These are phyloP conservation scores for Neoaliturus tenellus DNA, from an alignment of 2,888 invertebrate genomes.

Conservation along the genomic window DNA sequence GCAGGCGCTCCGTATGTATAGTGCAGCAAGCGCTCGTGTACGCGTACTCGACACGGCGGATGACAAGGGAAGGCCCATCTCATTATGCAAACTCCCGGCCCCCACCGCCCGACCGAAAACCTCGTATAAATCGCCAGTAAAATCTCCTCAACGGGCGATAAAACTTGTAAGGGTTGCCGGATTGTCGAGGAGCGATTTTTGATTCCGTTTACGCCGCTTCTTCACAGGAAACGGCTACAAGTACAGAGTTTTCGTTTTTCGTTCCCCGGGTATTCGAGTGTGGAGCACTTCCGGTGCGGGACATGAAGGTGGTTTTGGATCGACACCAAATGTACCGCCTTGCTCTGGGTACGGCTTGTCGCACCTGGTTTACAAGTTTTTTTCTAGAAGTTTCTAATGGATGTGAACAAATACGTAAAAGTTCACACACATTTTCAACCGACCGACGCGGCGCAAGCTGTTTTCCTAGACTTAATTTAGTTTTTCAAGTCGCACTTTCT, in stretches of 20 bases:
- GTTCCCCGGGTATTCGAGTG: too few species aligned
- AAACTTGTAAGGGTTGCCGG: conserved; percentile 58
- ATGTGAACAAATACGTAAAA: background rate
- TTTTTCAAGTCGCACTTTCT: too few species aligned
- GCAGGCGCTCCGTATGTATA: background rate
- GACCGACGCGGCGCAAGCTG: too few species aligned
- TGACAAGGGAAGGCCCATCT: conserved; percentile 62
- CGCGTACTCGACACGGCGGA: background rate
- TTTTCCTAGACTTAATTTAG: too few species aligned
- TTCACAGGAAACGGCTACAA: background rate
- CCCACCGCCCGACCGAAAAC: conserved; percentile 70
- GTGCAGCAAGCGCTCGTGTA: background rate
- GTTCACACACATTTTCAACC: too few species aligned
- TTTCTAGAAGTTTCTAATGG: background rate
- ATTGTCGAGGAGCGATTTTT: background rate
- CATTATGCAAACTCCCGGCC: conserved; percentile 69
- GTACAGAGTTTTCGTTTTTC: background rate
- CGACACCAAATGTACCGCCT: background rate
- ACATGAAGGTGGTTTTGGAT: background rate
- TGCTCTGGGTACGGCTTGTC: background rate
- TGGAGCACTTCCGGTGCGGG: background rate
- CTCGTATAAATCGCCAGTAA: conserved; percentile 74
- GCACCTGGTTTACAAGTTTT: background rate
- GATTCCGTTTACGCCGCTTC: background rate
- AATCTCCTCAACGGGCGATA: conserved; percentile 63